These are phyloP conservation scores for Apocrypta bakeri DNA, from an alignment of 1,140 invertebrate genomes.

Conservation along the genomic window DNA sequence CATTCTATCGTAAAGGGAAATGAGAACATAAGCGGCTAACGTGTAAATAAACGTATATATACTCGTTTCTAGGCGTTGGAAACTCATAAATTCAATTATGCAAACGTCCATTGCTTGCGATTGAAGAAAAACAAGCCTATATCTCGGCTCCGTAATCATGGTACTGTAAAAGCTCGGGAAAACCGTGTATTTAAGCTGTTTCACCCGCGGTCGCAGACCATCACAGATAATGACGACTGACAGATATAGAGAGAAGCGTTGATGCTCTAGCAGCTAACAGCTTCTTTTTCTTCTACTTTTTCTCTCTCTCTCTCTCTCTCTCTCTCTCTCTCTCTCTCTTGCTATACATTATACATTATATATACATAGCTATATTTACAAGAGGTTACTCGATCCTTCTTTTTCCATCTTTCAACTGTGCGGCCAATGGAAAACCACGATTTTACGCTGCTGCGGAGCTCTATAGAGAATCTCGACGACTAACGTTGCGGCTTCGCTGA, in stretches of 20 bases:
- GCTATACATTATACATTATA: too few species aligned
- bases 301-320: too few species aligned
- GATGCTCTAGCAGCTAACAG: background rate
- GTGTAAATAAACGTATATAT: conserved; percentile 35
- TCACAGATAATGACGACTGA: conserved; percentile 39
- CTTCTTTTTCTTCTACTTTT: conserved; percentile 5
- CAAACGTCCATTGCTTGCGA: conserved; percentile 38
- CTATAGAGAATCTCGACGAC: conserved; percentile 25
- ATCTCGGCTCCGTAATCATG: conserved; percentile 20
- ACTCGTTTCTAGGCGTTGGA: background rate
- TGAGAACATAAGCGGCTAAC: background rate
- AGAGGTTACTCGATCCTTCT: background rate
- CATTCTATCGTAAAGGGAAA: background rate
- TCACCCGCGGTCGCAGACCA: background rate
- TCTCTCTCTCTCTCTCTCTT: too few species aligned
- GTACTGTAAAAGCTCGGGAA: conserved; percentile 12
- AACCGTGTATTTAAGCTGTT: conserved; percentile 11
- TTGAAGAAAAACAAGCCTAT: background rate
- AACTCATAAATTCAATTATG: conserved; percentile 50
- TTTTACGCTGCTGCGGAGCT: conserved; percentile 28
- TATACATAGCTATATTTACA: too few species aligned
- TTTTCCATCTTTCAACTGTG: conserved; percentile 1
- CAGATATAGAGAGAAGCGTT: conserved; percentile 38
- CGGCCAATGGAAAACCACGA: conserved; percentile 41
- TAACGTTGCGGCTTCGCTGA: conserved; percentile 10